Evolutionary conservation across 23 tunicate species (phyloP), one percentile per base, ranked within the genome.

Genomic region (Diplosoma virens): DNA sequence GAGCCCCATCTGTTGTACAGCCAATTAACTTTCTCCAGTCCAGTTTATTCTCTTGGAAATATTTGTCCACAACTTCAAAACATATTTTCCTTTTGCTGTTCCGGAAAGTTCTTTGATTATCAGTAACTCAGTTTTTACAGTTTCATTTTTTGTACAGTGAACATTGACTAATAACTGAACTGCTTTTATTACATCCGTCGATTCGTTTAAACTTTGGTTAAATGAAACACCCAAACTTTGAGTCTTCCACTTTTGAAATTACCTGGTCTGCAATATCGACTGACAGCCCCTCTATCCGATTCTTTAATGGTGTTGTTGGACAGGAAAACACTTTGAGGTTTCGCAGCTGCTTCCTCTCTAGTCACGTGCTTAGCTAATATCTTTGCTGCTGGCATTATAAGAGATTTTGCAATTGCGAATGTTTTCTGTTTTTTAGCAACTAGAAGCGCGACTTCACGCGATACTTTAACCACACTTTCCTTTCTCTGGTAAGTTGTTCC

Each of bases 381-480:
- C 22, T 55, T 55, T n/a, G 61, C 61, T 9, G 22, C 17, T 4
- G 17, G 61, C 23, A n/a, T 11, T 11, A 55, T 9, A 55, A 55
- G 61, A 71, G 77, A 47, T 71, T 71, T 25, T 47, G 71, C 71
- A 50, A 71, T 71, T 71, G 77, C 48, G n/a, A n/a, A 67, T 67
- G 73, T 28, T 58, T 59, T 59, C 11, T 67, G 59, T 28, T 67
- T 58, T 59, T 67, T 67, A n/a, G n/a, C n/a, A n/a, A 71, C 77
- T 56, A 20, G 68, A 71, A 71, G 77, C 48, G 77, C 77, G 77
- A 71, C 77, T 67, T 67, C 73, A 67, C 32, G 21, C 73, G 73
- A 67, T 67, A 59, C 73, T 67, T 67, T 24, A 20, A 71, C 75
- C 64, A 75, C 64, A 6, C 80, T 28, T 77, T 75, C 22, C 77